Base-by-base conservation (phyloP, 2,113 vertebrate species). In the Mohoua ochrocephala region DNA sequence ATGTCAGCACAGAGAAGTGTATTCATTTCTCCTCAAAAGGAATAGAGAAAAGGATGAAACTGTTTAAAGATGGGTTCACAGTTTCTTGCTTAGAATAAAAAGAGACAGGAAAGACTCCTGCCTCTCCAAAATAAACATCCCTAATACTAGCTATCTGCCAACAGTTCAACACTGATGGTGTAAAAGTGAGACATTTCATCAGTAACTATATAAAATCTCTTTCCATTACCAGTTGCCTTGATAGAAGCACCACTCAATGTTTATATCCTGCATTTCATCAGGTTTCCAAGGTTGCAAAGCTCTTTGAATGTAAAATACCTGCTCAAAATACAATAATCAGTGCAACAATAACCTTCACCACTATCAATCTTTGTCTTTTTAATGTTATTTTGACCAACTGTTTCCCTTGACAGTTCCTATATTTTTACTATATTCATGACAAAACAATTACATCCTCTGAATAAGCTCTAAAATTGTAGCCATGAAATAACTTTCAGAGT, bases 181-280 rank as follows among this genome's bases (percentile, higher is more conserved):
- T 86, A 50, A 84, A 92, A 92, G 67, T n/a, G 56, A 87, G 57
- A 61, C 15, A 82, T 82, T 85, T 90, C 59, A 80, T 85, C 85
- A 85, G 53, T 45, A 87, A 69, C 56, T 50, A 2, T 28, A 84
- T 45, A 79, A 92, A 89, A 92, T 82, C n/a, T 87, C 33, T 81
- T 95, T 92, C 79, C 37, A 78, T 84, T 63, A 71, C 41, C 28
- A 91, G 35, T 22, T 71, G n/a, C 57, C 90, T 91, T 49, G 57
- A 90, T 89, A 44, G 11, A 78, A 91, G 67, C 70, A 93, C 35
- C 27, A 76, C 50, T 90, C 37, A 47, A 27, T 70, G 30, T 87
- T 88, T 94, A 82, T 64, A 79, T 31, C 28, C 65, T 91, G 45
- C 42, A 89, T 93, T 96, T 92, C 76, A 89, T 92, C 52, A 60